phyloP scores from a whole-genome alignment of 2,797 vertebrate genomes.

The Myotis vivesi region DNA sequence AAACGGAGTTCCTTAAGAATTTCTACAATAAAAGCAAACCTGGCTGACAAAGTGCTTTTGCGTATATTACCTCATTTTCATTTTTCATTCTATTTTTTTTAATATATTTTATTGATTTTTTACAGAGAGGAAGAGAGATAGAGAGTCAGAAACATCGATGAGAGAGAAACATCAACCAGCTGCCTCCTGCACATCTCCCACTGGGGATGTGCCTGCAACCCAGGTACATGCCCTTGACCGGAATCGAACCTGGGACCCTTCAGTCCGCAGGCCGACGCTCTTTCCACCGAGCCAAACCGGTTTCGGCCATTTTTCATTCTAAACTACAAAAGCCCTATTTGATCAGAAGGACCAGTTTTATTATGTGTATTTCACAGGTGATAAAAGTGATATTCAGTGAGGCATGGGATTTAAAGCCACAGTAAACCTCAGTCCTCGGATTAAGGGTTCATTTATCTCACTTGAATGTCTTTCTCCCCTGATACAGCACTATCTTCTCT shows the following conservation, averaged over 20 bases:
- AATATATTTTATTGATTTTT: too few species aligned
- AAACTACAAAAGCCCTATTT: neutral
- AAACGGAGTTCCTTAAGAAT: neutral
- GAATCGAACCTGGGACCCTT: too few species aligned
- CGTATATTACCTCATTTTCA: neutral
- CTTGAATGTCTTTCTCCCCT: neutral
- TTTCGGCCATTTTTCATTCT: neutral
- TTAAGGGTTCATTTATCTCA: neutral
- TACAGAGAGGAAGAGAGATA: too few species aligned
- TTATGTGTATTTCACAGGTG: neutral
- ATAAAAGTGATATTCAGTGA: neutral
- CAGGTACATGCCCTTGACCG: too few species aligned
- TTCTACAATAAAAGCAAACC: neutral
- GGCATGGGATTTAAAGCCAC: neutral
- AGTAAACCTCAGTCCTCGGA: neutral
- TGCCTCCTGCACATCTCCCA: too few species aligned
- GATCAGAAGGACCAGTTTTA: neutral
- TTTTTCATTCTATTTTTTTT: neutral
- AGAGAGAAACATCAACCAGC: too few species aligned
- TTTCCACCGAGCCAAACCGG: too few species aligned
- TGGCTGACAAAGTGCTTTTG: neutral
- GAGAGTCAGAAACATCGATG: too few species aligned
- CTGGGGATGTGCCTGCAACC: too few species aligned
- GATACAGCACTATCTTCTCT: neutral
- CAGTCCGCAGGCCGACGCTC: too few species aligned